phyloP scores from a whole-genome alignment of 2,113 vertebrate species.

The Lampris incognitus region DNA sequence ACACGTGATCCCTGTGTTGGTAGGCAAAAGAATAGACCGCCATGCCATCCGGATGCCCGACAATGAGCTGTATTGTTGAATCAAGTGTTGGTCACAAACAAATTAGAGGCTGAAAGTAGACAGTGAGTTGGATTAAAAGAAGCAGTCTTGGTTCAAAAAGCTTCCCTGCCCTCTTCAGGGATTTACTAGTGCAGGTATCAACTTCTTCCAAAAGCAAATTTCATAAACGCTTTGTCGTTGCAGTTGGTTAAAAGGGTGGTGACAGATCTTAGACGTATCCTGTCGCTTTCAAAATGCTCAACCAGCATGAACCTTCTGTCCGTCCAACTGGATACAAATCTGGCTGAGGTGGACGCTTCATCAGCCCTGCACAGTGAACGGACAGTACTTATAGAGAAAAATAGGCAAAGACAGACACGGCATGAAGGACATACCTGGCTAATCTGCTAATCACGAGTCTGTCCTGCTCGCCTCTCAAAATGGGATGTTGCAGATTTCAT shows the following conservation, averaged over 20 bases:
- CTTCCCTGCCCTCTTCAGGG: neutral
- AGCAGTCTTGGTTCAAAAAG: too few relatives aligned
- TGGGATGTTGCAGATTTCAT: neutral
- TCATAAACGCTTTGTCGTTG: neutral
- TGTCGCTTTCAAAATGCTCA: conserved; percentile 1
- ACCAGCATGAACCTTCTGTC: neutral
- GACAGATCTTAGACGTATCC: neutral
- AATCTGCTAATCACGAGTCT: conserved; percentile 2
- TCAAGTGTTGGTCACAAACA: too few relatives aligned
- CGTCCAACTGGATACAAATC: too few relatives aligned
- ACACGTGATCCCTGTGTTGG: too few relatives aligned
- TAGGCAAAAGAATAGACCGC: too few relatives aligned
- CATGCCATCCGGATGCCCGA: too few relatives aligned
- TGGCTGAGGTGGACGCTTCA: neutral
- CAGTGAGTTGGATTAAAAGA: too few relatives aligned
- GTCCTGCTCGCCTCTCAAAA: neutral
- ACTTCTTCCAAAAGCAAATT: neutral
- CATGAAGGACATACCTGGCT: neutral
- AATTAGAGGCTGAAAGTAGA: too few relatives aligned
- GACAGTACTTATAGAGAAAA: neutral
- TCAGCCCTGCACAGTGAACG: neutral
- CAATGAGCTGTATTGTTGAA: too few relatives aligned
- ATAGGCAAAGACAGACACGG: neutral
- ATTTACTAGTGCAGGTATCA: neutral
- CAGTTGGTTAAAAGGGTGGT: neutral